Evolutionary conservation across 2,888 invertebrate species (phyloP).

Genomic region (Drosophila algonquin): DNA sequence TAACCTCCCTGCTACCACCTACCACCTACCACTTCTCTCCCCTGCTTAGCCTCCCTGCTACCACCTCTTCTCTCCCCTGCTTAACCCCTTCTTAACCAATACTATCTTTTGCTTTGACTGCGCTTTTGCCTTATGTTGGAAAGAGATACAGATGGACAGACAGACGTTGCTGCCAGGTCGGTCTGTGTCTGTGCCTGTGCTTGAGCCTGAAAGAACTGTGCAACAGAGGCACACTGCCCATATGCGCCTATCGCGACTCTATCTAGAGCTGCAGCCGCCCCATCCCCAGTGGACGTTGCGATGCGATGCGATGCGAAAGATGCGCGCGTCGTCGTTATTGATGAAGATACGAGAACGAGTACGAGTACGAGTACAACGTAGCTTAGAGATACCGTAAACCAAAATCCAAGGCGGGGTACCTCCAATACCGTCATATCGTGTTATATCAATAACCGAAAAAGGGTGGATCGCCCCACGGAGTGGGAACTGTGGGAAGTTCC

Average conservation of each 20-base stretch:
- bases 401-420: conserved; percentile 43
- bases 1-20: neutral
- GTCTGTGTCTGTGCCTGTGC: conserved; percentile 22
- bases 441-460: conserved; percentile 84
- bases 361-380: conserved; percentile 24
- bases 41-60: neutral
- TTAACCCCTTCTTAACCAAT: conserved; percentile 29
- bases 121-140: conserved; percentile 37
- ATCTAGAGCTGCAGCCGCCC: conserved; percentile 55
- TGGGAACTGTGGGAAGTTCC: conserved; percentile 35
- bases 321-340: conserved; percentile 67
- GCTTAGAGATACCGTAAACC: conserved; percentile 61
- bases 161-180: conserved; percentile 22
- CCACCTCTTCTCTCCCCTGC: neutral
- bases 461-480: conserved; percentile 76
- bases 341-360: conserved; percentile 71
- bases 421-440: conserved; percentile 67
- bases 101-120: conserved; percentile 26
- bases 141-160: conserved; percentile 25
- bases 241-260: conserved; percentile 74
- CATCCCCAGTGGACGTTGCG: conserved; percentile 31
- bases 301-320: conserved; percentile 62
- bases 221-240: conserved; percentile 62
- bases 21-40: neutral
- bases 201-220: conserved; percentile 36